Percentiles rank a stretch among this genome's conserved stretches.
Conservation (phyloP, 1,140 invertebrate species). For the Halesus radiatus region DNA sequence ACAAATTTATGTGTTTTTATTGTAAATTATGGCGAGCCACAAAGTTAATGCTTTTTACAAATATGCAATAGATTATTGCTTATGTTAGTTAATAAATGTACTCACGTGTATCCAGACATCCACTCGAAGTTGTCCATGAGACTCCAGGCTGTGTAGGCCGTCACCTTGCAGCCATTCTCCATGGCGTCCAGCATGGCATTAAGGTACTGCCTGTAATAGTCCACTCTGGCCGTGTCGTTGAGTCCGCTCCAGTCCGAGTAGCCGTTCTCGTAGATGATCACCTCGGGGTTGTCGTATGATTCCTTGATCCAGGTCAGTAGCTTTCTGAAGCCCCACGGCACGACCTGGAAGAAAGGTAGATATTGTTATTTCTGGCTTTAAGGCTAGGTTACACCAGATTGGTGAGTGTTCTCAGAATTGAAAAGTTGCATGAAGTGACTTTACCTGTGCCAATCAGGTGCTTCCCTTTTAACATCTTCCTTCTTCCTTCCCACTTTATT, state of each 20-base stretch:
- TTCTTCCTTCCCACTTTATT: too few species aligned
- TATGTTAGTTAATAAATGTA: background rate
- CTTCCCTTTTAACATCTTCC: too few species aligned
- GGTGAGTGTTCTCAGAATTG: too few species aligned
- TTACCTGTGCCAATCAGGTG: too few species aligned
- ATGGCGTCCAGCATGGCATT: constrained; percentile 77
- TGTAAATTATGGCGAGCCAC: too few species aligned
- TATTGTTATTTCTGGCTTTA: too few species aligned
- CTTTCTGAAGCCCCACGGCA: constrained; percentile 75
- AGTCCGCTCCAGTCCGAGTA: constrained; percentile 62
- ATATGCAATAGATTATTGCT: too few species aligned
- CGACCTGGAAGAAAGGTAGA: constrained; percentile 59
- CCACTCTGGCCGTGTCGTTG: constrained; percentile 62
- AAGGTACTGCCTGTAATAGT: constrained; percentile 72
- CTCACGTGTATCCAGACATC: constrained; percentile 68
- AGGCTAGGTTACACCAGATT: too few species aligned
- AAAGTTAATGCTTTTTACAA: too few species aligned
- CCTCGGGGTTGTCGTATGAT: constrained; percentile 73
- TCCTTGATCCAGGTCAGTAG: constrained; percentile 75
- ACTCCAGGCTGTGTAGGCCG: constrained; percentile 78
- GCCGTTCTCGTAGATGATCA: constrained; percentile 81
- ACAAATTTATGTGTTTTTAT: too few species aligned
- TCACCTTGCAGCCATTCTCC: constrained; percentile 76
- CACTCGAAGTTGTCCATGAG: constrained; percentile 83
- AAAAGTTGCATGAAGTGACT: too few species aligned